A percentile compares a stretch with the other conserved stretches of the same genome.
These are phyloP conservation scores for Cheilosia vernalis DNA, from an alignment of 2,888 invertebrate species.

Conservation along the genomic window DNA sequence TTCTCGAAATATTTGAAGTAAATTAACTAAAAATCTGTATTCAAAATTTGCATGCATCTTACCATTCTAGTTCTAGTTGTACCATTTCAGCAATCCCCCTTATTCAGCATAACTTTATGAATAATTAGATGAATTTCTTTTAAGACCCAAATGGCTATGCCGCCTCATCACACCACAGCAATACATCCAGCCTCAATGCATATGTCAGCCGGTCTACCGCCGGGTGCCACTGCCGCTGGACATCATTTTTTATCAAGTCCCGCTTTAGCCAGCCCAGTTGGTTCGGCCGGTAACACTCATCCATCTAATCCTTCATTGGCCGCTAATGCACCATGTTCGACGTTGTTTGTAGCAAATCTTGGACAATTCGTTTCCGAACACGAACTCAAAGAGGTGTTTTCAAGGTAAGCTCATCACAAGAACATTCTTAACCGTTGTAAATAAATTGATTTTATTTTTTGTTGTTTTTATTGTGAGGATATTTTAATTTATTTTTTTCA, in stretches of 20 bases:
- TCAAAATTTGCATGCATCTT: slow-evolving; percentile 65
- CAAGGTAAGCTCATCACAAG: slow-evolving; percentile 89
- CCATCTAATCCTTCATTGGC: slow-evolving; percentile 84
- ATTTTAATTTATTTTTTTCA: slow-evolving; percentile 22
- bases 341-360: slow-evolving; percentile 98
- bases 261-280: slow-evolving; percentile 93
- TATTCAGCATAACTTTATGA: slow-evolving; percentile 62
- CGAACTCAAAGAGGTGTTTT: slow-evolving; percentile 98
- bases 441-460: neutral
- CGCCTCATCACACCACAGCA: slow-evolving; percentile 84
- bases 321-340: slow-evolving; percentile 95
- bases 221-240: slow-evolving; percentile 81
- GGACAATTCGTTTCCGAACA: slow-evolving; percentile 99
- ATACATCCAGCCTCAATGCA: slow-evolving; percentile 88
- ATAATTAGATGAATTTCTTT: slow-evolving; percentile 71
- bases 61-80: slow-evolving; percentile 44
- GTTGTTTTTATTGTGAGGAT: slow-evolving; percentile 5
- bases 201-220: slow-evolving; percentile 84
- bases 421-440: neutral
- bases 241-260: slow-evolving; percentile 97
- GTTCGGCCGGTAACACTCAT: slow-evolving; percentile 85
- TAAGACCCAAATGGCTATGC: slow-evolving; percentile 85
- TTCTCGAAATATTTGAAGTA: neutral
- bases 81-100: slow-evolving; percentile 46
- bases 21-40: slow-evolving; percentile 52